phyloP scores from a whole-genome alignment of 2,797 vertebrate species.

The Sphenodon punctatus region DNA sequence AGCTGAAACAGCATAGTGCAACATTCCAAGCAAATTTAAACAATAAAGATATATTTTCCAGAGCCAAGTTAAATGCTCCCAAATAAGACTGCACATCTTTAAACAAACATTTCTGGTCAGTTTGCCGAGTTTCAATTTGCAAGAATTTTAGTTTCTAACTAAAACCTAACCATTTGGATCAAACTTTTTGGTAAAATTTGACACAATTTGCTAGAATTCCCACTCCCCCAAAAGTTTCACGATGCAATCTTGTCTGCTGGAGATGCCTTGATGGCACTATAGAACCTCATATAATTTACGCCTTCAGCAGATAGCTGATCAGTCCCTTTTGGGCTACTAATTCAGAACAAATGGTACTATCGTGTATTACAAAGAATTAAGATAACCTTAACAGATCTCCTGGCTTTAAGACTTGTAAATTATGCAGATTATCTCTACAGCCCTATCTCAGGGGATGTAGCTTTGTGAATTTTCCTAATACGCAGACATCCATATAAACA shows the following conservation, averaged over 20 bases:
- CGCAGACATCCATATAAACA: too few relatives aligned
- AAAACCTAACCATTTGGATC: not conserved
- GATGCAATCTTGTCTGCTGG: too few relatives aligned
- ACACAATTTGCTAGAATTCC: not conserved
- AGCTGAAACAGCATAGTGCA: not conserved
- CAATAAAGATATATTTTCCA: not conserved
- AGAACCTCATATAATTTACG: too few relatives aligned
- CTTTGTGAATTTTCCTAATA: too few relatives aligned
- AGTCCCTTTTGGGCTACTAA: too few relatives aligned
- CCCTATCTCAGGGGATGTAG: too few relatives aligned
- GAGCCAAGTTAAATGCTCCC: not conserved
- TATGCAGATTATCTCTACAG: not conserved
- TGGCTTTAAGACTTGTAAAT: not conserved
- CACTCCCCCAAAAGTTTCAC: not conserved
- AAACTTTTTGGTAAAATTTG: not conserved
- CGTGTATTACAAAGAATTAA: rapidly evolving
- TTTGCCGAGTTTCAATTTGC: not conserved
- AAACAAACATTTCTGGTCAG: not conserved
- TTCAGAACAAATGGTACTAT: not conserved
- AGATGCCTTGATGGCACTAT: too few relatives aligned
- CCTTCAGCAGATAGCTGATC: too few relatives aligned
- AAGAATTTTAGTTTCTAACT: not conserved
- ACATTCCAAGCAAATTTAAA: not conserved
- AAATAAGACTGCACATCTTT: not conserved
- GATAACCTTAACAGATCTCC: not conserved